These are phyloP conservation scores for Vultur gryphus DNA, from an alignment of 2,797 vertebrate species.

Conservation along the genomic window DNA sequence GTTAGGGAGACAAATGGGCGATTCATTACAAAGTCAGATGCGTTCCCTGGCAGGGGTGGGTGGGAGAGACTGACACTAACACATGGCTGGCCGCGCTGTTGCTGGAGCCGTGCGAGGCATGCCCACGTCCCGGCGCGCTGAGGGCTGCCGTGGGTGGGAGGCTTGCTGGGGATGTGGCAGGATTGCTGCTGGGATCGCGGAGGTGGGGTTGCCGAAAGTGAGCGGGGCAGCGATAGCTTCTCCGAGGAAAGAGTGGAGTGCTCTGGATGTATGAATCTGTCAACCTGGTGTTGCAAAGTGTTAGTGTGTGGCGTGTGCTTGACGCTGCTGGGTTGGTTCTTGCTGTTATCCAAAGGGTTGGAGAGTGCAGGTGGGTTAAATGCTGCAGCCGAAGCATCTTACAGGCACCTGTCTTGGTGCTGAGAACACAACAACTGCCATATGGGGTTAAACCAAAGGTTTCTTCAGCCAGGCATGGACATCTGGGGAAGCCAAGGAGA, in stretches of 20 bases:
- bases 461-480: not conserved
- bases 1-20: not conserved
- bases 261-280: fast-evolving
- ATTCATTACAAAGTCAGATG: not conserved
- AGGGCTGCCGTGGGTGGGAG: not conserved
- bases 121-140: not conserved
- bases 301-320: fast-evolving
- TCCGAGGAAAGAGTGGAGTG: not conserved
- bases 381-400: not conserved
- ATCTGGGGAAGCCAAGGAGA: not conserved
- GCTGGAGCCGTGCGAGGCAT: not conserved
- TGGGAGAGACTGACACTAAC: constrained; percentile 37
- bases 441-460: fast-evolving
- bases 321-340: fast-evolving
- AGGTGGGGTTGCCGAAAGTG: fast-evolving
- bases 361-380: not conserved
- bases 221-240: fast-evolving
- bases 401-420: not conserved
- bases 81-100: not conserved
- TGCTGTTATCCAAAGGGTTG: fast-evolving
- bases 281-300: fast-evolving
- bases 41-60: not conserved
- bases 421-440: not conserved
- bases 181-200: not conserved
- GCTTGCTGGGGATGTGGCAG: not conserved